Evolutionary conservation across 2,113 vertebrate genomes (phyloP).

Genomic region (Tychaedon coryphoeus): DNA sequence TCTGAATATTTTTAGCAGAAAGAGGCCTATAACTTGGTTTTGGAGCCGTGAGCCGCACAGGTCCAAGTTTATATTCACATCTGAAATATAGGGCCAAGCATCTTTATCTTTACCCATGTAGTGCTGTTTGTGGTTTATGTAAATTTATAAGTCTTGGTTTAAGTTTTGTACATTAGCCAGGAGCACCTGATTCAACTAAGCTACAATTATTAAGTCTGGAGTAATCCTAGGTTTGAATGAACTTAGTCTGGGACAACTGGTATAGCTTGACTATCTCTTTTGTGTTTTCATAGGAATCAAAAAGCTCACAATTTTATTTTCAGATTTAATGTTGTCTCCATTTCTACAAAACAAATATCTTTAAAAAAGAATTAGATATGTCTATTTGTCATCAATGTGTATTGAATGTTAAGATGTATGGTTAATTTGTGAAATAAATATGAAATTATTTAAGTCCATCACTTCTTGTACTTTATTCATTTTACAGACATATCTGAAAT

Average conservation of each 20-base stretch:
- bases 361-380: not conserved
- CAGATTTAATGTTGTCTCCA: not conserved
- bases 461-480: not conserved
- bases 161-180: not conserved
- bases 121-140: not conserved
- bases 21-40: not conserved
- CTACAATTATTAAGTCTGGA: not conserved
- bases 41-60: not conserved
- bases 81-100: not conserved
- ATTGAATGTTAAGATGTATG: slow-evolving; percentile 27
- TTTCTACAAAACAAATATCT: not conserved
- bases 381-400: slow-evolving; percentile 20
- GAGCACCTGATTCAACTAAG: not conserved
- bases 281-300: not conserved
- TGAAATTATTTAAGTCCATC: not conserved
- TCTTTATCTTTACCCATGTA: not conserved
- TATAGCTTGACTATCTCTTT: not conserved
- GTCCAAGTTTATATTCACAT: not conserved
- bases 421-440: slow-evolving; percentile 66
- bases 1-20: not conserved
- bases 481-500: not conserved
- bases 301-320: not conserved
- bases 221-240: not conserved
- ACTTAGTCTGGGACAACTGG: not conserved
- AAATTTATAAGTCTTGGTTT: not conserved